A percentile compares a stretch with the other conserved stretches of the same genome.
These are phyloP conservation scores for Nymphalis c-album DNA, from an alignment of 2,888 invertebrate genomes.

Conservation along the genomic window DNA sequence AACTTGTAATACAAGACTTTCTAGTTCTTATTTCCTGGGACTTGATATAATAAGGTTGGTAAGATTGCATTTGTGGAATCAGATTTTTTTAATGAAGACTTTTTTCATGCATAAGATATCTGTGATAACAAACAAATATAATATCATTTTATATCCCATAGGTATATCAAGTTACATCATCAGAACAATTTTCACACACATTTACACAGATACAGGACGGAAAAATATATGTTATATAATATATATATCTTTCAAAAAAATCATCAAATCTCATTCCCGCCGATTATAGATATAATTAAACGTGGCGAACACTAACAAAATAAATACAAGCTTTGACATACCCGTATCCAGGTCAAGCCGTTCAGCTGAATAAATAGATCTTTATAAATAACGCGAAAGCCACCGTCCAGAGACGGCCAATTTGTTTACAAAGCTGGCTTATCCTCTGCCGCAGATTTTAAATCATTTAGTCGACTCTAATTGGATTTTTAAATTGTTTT, in stretches of 20 bases:
- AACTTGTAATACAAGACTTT: conserved; percentile 19
- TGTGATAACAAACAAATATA: too few species aligned
- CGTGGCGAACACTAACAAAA: conserved; percentile 29
- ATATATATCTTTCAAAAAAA: too few species aligned
- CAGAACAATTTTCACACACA: too few species aligned
- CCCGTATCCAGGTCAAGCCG: conserved; percentile 69
- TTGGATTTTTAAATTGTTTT: conserved; percentile 11
- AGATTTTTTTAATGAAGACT: conserved; percentile 5
- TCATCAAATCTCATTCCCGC: neutral
- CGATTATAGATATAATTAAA: conserved; percentile 13
- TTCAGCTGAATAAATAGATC: conserved; percentile 76
- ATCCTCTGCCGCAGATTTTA: conserved; percentile 27
- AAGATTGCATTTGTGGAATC: conserved; percentile 1
- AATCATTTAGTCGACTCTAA: conserved; percentile 16
- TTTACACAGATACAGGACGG: too few species aligned
- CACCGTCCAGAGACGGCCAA: conserved; percentile 54
- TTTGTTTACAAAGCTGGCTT: conserved; percentile 51
- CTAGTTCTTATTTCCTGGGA: conserved; percentile 19
- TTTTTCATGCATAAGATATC: too few species aligned
- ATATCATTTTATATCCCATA: too few species aligned
- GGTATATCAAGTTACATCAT: too few species aligned
- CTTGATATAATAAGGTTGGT: neutral
- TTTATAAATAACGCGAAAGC: conserved; percentile 72
- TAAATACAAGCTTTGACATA: conserved; percentile 42
- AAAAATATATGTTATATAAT: too few species aligned